Evolutionary conservation across 1,140 invertebrate genomes (phyloP).

Genomic region (Chlorops oryzae): DNA sequence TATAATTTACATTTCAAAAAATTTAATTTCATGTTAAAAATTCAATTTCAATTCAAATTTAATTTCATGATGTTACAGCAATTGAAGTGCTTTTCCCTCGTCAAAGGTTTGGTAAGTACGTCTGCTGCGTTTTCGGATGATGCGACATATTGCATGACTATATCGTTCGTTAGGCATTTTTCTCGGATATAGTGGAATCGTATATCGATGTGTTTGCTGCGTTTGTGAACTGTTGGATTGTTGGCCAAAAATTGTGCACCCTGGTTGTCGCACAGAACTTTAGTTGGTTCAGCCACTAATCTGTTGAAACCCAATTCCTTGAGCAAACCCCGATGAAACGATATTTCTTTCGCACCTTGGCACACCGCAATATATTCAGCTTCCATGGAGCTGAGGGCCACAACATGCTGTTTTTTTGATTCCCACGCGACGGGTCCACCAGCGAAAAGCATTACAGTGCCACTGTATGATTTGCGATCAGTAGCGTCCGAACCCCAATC

Average conservation of each 20-base stretch:
- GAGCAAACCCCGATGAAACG: constrained; percentile 20
- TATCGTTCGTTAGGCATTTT: not conserved
- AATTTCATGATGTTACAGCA: too few relatives aligned
- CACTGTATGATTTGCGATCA: constrained; percentile 37
- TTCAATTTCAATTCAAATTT: too few relatives aligned
- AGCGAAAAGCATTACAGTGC: constrained; percentile 30
- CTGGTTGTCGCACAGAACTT: not conserved
- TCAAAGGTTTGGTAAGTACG: constrained; percentile 2
- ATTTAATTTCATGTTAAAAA: too few relatives aligned
- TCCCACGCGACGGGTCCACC: constrained; percentile 28
- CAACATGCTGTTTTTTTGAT: constrained; percentile 34
- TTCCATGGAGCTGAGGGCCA: constrained; percentile 44
- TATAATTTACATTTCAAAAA: too few relatives aligned
- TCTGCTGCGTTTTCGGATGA: constrained; percentile 2
- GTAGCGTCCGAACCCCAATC: constrained; percentile 35
- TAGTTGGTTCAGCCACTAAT: not conserved
- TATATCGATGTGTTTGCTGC: constrained; percentile 11
- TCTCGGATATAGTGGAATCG: constrained; percentile 7
- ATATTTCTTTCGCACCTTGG: constrained; percentile 24
- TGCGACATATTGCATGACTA: constrained; percentile 6
- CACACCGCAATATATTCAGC: constrained; percentile 41
- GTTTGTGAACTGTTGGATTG: constrained; percentile 12
- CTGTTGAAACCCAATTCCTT: constrained; percentile 12
- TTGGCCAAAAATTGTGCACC: constrained; percentile 4
- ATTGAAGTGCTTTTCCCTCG: too few relatives aligned